Evolutionary conservation across 2,797 vertebrate species (phyloP), one percentile per base, ranked within the genome.

Genomic region (Micromesistius poutassou): DNA sequence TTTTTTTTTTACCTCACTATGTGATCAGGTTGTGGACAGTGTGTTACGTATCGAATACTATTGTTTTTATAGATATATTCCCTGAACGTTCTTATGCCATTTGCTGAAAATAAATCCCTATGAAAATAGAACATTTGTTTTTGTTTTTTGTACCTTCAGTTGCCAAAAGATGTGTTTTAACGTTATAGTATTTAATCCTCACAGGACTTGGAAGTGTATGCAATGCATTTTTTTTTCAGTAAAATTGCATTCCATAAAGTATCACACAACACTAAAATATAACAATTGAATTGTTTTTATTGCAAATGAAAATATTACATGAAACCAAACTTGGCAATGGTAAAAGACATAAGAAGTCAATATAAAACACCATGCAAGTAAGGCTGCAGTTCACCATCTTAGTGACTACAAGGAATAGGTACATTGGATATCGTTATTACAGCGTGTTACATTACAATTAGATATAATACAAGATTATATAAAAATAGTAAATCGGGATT

Each of bases 1-100:
- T 93, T 91, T 93, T 90, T 93, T 91, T 93, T 90, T 90, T 91
- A 90, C 89, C 87, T 86, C 81, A 78, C 83, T 81, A 42, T 78
- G 84, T 88, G 87, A 91, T 89, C 73, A 78, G 91, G 85, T 90
- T 85, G 81, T 83, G 72, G 79, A 87, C 83, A 84, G 79, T 87
- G 89, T 83, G 85, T 87, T 86, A 71, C 22, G 72, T 80, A 86
- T 87, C 84, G 81, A 68, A 87, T 88, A 75, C 72, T 81, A 79
- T 86, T 84, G 81, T 71, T 80, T 79, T 71, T 77, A 68, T 82
- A 80, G 14, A 71, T 81, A 82, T 81, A 88, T 81, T 76, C 28
- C 81, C 74, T 40, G 46, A 86, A 82, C 85, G 50, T 79, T 77
- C 79, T 72, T 73, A 80, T 79, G 38, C 68, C 35, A 74, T 85